These are phyloP conservation scores for Lumbricus terrestris DNA, from an alignment of 2,888 invertebrate species.

Conservation along the genomic window DNA sequence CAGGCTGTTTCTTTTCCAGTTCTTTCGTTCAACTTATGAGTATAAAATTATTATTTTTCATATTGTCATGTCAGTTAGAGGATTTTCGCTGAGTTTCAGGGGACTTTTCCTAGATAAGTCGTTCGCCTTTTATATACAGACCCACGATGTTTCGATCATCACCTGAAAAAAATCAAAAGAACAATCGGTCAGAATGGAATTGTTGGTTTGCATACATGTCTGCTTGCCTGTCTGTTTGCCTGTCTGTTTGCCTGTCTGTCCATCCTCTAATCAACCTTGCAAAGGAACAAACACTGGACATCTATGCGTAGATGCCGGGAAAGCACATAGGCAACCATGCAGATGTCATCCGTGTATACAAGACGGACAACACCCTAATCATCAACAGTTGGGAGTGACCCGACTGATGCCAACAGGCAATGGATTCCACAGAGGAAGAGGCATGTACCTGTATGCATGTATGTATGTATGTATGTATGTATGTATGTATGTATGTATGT, in stretches of 20 bases:
- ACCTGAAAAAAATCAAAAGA: conserved; percentile 60
- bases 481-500: too few relatives aligned
- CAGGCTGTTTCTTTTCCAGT: neutral
- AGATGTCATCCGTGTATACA: too few relatives aligned
- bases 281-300: neutral
- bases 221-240: too few relatives aligned
- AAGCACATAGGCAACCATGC: too few relatives aligned
- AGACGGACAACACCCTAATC: too few relatives aligned
- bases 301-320: too few relatives aligned
- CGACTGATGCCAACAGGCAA: too few relatives aligned
- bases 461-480: too few relatives aligned
- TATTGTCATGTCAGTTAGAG: neutral
- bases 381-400: too few relatives aligned
- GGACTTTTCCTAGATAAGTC: neutral
- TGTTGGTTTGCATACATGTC: neutral
- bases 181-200: neutral
- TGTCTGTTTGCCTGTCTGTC: neutral
- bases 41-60: too few relatives aligned
- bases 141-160: conserved; percentile 78
- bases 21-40: neutral
- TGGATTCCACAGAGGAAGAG: too few relatives aligned
- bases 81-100: neutral
- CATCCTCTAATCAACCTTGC: neutral
- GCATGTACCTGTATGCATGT: too few relatives aligned
- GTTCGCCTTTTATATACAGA: conserved; percentile 73